Base-by-base conservation (phyloP, 64 coral and sea anemone genomes). In the Astreopora myriophthalma region DNA sequence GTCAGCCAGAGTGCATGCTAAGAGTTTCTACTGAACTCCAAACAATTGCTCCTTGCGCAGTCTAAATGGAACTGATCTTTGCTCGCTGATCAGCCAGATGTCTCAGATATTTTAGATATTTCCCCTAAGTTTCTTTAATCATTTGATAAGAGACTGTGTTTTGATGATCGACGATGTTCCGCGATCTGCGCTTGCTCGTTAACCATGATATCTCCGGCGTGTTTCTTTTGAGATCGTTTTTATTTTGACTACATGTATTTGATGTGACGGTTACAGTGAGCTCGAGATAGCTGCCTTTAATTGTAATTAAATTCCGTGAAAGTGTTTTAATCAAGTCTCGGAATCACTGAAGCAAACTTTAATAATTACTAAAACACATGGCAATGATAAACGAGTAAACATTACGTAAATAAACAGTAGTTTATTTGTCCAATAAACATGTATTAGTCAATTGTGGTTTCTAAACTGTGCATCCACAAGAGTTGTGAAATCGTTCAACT, bases 291-390 rank as follows among this genome's bases (percentile, higher is more conserved):
- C 10, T 55, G 51, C 3, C 12, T 19, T 55, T 55, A 55, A 55
- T 19, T 55, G 51, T 55, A 16, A 55, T 55, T 55, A 1, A 55
- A 0, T 13, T 55, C 51, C 11, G 0, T 8, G 40, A 44, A 44
- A 44, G 6, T 44, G 40, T 55, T 55, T n/a, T n/a, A 13, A 55
- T 19, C 12, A 55, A 55, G 51, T 31, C 11, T n/a, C 68, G 12
- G 30, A 11, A 8, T 33, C 30, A 25, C 33, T 71, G 14, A 9
- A 71, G 11, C 31, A 29, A 71, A 34, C 0, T 33, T 60, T 44
- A 11, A 44, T 55, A 83, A 83, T 36, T 38, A n/a, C 10, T 26
- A 62, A 64, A 63, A 83, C 52, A 83, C 23, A 33, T 83, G 79
- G 7, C 31, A 33, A 83, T 8, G 29, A 5, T 34, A 22, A 8